Evolutionary conservation across 2,888 invertebrate species (phyloP), one percentile per base, ranked within the genome.

Genomic region (Barypeithes pellucidus): DNA sequence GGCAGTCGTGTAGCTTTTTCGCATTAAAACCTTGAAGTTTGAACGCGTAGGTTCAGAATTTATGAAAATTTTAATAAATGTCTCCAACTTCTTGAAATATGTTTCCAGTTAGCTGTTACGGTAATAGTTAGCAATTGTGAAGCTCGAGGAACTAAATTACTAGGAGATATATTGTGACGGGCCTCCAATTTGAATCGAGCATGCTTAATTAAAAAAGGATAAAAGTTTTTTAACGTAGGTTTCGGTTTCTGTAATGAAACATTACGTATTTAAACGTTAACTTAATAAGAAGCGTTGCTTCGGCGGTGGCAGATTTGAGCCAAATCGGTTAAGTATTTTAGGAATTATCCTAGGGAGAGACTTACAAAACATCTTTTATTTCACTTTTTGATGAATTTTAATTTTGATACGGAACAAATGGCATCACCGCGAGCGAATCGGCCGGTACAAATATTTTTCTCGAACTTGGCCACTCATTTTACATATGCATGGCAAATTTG

Each of bases 61-160:
- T 75, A 70, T 74, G 74, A 75, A 75, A 75, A 72, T 71, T 67
- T 75, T 67, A 75, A 72, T 72, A 75, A 75, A 75, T 68, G 71
- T 72, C 71, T 66, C 70, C 67, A 59, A 72, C 63, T 67, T 70
- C 67, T 70, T 70, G 59, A 70, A 71, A 74, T 74, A 71, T 74
- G 71, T 74, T n/a, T 62, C 62, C 47, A 67, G 67, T 66, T 72
- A 65, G 43, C 45, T 65, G 66, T 66, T 70, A 70, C 65, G n/a
- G 65, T 75, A 75, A 75, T 75, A 75, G 75, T 68, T 62, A 24
- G 72, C 75, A 68, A 75, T 75, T 73, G 72, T 66, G 22, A 66
- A 61, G 72, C 68, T 60, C 36, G 50, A 33, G 61, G 57, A 73
- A 75, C 63, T 66, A 73, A 72, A 75, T 75, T 72, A 57, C 75